phyloP scores from a whole-genome alignment of 2,888 invertebrate species.

The Sisyra nigra region DNA sequence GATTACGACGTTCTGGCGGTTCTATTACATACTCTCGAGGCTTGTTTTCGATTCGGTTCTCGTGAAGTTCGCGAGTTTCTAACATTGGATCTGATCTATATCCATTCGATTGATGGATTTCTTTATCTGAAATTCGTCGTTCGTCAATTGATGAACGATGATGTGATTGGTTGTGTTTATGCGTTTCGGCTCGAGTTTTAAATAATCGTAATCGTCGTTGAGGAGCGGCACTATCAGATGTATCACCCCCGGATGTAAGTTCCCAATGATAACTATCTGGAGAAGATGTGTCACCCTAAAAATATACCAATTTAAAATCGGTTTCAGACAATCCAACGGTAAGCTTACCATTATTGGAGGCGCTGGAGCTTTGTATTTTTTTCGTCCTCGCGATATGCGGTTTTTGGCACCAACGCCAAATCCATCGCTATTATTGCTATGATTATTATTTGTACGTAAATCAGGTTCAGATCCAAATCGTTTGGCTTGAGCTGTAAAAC shows the following conservation, averaged over 20 bases:
- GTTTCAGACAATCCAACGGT: constrained; percentile 9
- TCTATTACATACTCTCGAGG: constrained; percentile 3
- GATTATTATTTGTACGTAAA: constrained; percentile 26
- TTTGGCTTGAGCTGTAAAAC: constrained; percentile 27
- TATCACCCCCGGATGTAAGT: constrained; percentile 32
- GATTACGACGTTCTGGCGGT: background rate
- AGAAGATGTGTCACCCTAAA: constrained; percentile 35
- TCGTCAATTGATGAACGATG: constrained; percentile 6
- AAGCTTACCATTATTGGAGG: constrained; percentile 31
- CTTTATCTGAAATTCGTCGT: background rate
- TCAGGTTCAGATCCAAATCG: constrained; percentile 63
- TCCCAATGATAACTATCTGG: constrained; percentile 36
- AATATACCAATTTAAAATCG: constrained; percentile 13
- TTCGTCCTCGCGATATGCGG: constrained; percentile 36
- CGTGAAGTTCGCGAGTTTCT: constrained; percentile 11
- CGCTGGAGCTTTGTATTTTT: constrained; percentile 63
- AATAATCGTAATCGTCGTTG: constrained; percentile 48
- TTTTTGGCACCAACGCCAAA: constrained; percentile 26
- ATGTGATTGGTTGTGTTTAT: constrained; percentile 7
- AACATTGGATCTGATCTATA: constrained; percentile 9
- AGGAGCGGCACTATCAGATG: constrained; percentile 20
- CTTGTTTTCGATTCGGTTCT: constrained; percentile 5
- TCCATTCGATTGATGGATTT: background rate
- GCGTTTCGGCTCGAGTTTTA: constrained; percentile 55
- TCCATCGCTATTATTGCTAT: constrained; percentile 21